Evolutionary conservation across 1,140 invertebrate species (phyloP), one percentile per base, ranked within the genome.

Genomic region (Bombus soroeensis): DNA sequence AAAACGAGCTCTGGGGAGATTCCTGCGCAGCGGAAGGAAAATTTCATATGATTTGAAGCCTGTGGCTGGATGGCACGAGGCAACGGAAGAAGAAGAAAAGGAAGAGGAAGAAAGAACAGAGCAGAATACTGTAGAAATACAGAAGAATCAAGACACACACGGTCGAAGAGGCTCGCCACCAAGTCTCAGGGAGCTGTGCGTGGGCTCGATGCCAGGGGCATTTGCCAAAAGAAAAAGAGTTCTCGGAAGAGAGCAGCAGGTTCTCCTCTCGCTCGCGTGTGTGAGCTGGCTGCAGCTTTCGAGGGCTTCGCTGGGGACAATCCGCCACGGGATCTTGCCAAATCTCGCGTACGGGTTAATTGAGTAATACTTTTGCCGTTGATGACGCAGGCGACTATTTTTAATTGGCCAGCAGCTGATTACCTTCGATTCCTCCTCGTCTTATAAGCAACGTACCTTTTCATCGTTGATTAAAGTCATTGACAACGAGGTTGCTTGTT

Each of bases 191-290:
- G 64, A 85, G 59, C 53, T 66, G 71, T 39, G 18, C 43, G 66
- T 41, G 86, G 89, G 89, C 89, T 43, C 15, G 10, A 18, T 86
- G 89, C 89, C 89, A 90, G 41, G 25, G 76, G 62, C 37, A 70
- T 80, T 3, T 87, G 89, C 89, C 89, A 90, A 90, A 79, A 83
- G 82, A 90, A 88, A 83, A 88, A 88, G 64, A 81, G 83, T 83
- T 90, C 79, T 87, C 86, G 85, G 82, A 87, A 76, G 84, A 62
- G 73, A 79, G 34, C 39, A 32, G 37, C 28, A 25, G 25, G 32
- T 12, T 18, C 34, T 28, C 25, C 34, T 59, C 32, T 28, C 28
- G 13, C 59, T 74, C 39, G 71, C 64, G 73, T 76, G 75, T n/a
- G 25, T 0, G 12, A 71, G 84, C 81, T 89, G 83, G 79, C 80